These are phyloP conservation scores for Epirrhoe alternata DNA, from an alignment of 2,888 invertebrate species.

Conservation along the genomic window DNA sequence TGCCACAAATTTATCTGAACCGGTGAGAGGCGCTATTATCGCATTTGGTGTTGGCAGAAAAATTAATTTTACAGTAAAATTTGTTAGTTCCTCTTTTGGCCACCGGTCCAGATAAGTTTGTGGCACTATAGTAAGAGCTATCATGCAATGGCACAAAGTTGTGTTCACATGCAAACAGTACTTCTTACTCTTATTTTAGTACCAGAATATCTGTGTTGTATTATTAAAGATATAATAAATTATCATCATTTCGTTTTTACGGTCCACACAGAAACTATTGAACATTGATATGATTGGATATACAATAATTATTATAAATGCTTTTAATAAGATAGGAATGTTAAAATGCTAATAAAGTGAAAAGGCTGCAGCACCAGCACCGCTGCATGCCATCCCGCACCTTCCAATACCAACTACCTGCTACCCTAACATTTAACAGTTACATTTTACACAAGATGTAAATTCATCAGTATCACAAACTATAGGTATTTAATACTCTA, in stretches of 20 bases:
- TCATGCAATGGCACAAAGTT: neutral
- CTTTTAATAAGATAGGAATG: constrained; percentile 23
- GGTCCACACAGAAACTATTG: neutral
- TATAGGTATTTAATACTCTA: constrained; percentile 79
- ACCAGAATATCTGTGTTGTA: neutral
- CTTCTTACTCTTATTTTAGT: neutral
- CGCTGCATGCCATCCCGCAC: neutral
- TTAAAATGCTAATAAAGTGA: constrained; percentile 1
- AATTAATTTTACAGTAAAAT: too few species aligned
- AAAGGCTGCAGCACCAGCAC: neutral
- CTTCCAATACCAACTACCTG: constrained; percentile 18
- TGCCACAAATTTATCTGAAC: too few species aligned
- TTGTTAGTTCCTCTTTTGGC: too few species aligned
- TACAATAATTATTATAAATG: neutral
- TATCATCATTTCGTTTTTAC: neutral
- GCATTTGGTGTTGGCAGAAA: too few species aligned
- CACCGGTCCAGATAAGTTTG: too few species aligned
- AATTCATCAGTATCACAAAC: constrained; percentile 84
- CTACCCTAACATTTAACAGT: constrained; percentile 33
- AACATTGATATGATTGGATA: neutral
- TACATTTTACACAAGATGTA: constrained; percentile 71
- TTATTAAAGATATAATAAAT: neutral
- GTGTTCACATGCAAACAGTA: neutral
- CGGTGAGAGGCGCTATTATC: too few species aligned
- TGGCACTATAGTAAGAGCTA: neutral